Conservation (phyloP, 1,140 invertebrate genomes). For the Saccostrea glomerata region DNA sequence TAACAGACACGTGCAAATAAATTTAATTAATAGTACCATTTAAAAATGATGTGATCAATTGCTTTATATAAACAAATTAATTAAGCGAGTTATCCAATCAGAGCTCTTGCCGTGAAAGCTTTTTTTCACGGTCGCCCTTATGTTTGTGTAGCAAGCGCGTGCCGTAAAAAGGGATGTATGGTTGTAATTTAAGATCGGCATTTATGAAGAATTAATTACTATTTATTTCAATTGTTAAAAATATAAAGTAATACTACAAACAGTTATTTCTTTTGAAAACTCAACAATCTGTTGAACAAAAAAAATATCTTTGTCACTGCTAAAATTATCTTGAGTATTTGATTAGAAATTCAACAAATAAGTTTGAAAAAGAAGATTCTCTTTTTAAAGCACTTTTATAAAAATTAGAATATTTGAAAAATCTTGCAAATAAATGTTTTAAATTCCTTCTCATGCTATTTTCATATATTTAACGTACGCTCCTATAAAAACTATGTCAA, state of each 20-base stretch:
- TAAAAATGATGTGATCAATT: slow-evolving; percentile 18
- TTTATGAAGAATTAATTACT: slow-evolving; percentile 16
- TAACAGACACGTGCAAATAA: background rate
- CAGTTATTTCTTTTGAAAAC: slow-evolving; percentile 2
- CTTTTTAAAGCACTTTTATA: background rate
- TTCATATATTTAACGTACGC: slow-evolving; percentile 1
- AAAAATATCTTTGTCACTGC: background rate
- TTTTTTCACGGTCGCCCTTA: background rate
- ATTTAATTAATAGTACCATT: slow-evolving; percentile 20
- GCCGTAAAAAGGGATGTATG: background rate
- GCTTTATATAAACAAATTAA: slow-evolving; percentile 29
- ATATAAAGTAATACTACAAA: background rate
- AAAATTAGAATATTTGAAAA: slow-evolving; percentile 21
- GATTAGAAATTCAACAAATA: background rate
- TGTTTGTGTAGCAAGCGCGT: slow-evolving; percentile 21
- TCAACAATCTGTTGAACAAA: background rate
- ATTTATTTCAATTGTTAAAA: background rate
- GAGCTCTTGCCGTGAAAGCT: background rate
- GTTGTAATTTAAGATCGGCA: background rate
- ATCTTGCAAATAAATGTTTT: background rate
- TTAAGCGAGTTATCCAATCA: slow-evolving; percentile 26
- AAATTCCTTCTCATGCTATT: slow-evolving; percentile 6
- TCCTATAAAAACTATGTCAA: slow-evolving; percentile 13
- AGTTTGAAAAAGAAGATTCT: background rate
- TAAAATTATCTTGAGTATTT: background rate